phyloP scores from a whole-genome alignment of 2,113 vertebrate genomes.

The Labeo rohita region DNA sequence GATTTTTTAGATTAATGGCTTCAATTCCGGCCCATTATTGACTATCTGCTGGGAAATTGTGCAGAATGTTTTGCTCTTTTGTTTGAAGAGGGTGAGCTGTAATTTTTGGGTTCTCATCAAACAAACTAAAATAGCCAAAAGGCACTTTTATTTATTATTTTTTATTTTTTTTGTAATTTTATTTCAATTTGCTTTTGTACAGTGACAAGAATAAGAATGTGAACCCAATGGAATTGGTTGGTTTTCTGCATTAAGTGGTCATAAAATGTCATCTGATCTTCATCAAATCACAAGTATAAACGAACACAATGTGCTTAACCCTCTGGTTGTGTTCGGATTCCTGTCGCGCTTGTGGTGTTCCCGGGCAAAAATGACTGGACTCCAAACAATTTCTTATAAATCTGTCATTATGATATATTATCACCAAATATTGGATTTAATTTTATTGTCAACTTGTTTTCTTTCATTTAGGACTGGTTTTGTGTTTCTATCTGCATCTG shows the following conservation, averaged over 20 bases:
- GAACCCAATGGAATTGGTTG: background rate
- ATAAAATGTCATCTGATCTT: no score
- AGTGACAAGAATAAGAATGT: background rate
- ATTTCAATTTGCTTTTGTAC: background rate
- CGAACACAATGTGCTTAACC: no score
- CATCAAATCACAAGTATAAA: background rate
- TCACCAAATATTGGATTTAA: no score
- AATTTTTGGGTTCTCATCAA: conserved; percentile 20
- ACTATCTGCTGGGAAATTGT: conserved; percentile 43
- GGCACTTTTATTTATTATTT: background rate
- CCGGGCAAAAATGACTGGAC: no score
- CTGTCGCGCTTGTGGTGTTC: no score
- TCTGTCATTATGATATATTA: no score
- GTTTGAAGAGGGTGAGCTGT: conserved; percentile 12
- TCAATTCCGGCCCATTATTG: conserved; percentile 48
- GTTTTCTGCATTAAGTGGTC: background rate
- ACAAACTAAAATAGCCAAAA: background rate
- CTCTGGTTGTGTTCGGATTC: no score
- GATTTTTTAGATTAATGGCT: conserved; percentile 54
- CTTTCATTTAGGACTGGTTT: no score
- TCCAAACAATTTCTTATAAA: no score
- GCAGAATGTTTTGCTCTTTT: conserved; percentile 15
- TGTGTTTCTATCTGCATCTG: no score
- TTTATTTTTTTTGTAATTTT: background rate
- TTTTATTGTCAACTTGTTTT: no score